Conservation (phyloP, 2,888 invertebrate genomes). For the Athalia cordata region DNA sequence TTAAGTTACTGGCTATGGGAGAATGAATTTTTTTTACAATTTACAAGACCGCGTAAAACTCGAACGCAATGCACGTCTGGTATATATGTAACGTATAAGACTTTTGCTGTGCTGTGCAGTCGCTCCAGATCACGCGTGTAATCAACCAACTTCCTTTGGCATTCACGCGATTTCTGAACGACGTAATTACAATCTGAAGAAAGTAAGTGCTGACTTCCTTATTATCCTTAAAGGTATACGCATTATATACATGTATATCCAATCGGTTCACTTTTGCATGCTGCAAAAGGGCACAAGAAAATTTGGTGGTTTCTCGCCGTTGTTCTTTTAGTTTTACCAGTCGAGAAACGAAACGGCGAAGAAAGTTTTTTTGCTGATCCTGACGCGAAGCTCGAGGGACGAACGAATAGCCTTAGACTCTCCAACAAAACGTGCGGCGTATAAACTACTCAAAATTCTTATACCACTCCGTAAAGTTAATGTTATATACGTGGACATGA, state of each 20-base stretch:
- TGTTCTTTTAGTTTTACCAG: background rate
- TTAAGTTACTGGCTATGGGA: slow-evolving; percentile 34
- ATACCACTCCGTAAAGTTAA: background rate
- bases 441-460: no score
- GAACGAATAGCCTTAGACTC: no score
- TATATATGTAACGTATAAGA: background rate
- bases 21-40: slow-evolving; percentile 25
- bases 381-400: no score
- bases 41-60: background rate
- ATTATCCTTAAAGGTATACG: slow-evolving; percentile 5
- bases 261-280: background rate
- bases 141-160: slow-evolving; percentile 61
- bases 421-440: no score
- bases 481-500: background rate
- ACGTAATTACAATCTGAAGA: slow-evolving; percentile 54
- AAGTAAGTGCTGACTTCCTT: slow-evolving; percentile 41
- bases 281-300: slow-evolving; percentile 41
- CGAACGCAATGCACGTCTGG: no score
- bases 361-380: background rate
- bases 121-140: slow-evolving; percentile 49
- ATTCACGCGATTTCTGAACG: slow-evolving; percentile 61
- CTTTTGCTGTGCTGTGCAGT: background rate
- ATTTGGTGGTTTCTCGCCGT: slow-evolving; percentile 48
- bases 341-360: slow-evolving; percentile 49
- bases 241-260: background rate